These are phyloP conservation scores for Nasalis larvatus DNA, from an alignment of 2,113 vertebrate species.

Conservation along the genomic window DNA sequence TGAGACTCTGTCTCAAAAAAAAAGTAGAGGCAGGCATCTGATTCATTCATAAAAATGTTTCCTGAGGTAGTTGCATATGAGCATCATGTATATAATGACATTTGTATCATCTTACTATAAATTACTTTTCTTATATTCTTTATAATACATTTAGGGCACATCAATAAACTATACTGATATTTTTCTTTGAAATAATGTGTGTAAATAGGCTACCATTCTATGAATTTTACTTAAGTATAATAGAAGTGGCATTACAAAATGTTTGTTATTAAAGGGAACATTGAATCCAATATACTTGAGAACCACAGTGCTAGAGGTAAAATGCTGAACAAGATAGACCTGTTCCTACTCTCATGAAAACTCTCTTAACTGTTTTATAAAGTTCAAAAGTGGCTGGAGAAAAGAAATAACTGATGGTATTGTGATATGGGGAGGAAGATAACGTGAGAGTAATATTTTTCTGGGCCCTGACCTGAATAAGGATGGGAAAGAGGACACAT, in stretches of 20 bases:
- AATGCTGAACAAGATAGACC: background rate
- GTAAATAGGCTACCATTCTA: background rate
- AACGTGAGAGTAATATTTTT: background rate
- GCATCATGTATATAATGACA: background rate
- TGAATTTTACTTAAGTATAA: conserved; percentile 14
- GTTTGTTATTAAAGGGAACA: background rate
- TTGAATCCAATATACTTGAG: background rate
- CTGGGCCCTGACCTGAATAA: background rate
- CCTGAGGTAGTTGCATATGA: background rate
- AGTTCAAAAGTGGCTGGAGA: background rate
- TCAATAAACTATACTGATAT: background rate
- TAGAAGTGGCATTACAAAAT: background rate
- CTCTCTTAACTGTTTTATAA: background rate
- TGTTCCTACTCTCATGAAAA: background rate
- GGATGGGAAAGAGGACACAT: background rate
- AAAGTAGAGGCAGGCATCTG: background rate
- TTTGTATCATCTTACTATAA: background rate
- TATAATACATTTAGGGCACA: background rate
- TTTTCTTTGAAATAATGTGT: conserved; percentile 4
- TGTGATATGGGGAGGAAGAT: background rate
- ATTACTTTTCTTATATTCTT: background rate
- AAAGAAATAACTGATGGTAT: background rate
- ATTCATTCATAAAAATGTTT: background rate
- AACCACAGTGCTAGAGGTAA: background rate
- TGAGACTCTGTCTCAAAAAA: too few relatives aligned